These are phyloP conservation scores for Lydus trimaculatus DNA, from an alignment of 2,888 invertebrate species.

Conservation along the genomic window DNA sequence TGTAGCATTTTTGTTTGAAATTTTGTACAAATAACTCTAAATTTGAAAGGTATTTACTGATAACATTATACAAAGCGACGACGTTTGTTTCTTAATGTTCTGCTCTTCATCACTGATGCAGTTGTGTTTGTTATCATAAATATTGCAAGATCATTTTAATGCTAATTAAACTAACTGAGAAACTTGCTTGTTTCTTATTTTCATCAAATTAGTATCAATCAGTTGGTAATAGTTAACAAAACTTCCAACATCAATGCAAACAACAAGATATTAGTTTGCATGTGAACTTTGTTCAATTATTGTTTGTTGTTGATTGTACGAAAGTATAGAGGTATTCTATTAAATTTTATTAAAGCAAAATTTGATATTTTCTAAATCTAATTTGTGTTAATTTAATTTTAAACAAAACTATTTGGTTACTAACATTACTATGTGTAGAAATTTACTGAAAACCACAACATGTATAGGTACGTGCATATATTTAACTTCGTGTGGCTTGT, in stretches of 20 bases:
- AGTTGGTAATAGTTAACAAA: neutral
- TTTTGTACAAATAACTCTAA: too few relatives aligned
- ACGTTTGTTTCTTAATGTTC: too few relatives aligned
- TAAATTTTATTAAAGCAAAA: neutral
- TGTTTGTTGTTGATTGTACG: neutral
- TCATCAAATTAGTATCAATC: neutral
- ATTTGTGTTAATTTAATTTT: neutral
- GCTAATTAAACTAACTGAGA: neutral
- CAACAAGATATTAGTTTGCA: neutral
- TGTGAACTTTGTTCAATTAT: neutral
- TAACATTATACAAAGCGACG: too few relatives aligned
- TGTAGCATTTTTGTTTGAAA: too few relatives aligned
- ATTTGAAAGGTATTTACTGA: too few relatives aligned
- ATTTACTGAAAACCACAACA: neutral
- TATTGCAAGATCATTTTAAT: neutral
- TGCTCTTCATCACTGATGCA: neutral
- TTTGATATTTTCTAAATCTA: neutral
- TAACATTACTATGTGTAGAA: neutral
- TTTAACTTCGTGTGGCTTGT: neutral
- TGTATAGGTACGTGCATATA: too few relatives aligned
- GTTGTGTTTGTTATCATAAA: neutral
- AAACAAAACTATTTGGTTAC: neutral
- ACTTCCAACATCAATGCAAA: neutral
- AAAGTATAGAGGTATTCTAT: neutral
- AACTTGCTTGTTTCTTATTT: neutral